Conservation (phyloP, 2,888 invertebrate genomes). For the Brachynemurus nebulosus region DNA sequence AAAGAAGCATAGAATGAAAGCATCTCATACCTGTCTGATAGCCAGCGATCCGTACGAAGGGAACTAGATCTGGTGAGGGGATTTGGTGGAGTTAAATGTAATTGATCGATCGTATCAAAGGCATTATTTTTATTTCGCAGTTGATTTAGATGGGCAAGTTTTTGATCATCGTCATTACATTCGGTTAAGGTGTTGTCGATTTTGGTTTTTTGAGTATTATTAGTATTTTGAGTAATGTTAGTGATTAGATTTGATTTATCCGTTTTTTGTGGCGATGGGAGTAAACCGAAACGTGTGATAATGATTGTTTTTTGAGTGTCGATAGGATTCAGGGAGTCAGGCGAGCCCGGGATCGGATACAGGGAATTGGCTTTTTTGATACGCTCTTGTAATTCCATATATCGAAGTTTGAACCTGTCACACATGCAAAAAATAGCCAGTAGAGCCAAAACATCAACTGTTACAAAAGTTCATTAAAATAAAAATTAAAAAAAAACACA, state of each 20-base stretch:
- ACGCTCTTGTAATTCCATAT: constrained; percentile 75
- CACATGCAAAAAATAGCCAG: constrained; percentile 9
- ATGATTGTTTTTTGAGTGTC: not conserved
- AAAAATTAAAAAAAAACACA: not conserved
- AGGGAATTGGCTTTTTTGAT: constrained; percentile 69
- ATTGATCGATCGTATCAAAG: not conserved
- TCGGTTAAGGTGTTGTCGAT: not conserved
- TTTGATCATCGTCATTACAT: constrained; percentile 4
- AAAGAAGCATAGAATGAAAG: constrained; percentile 4
- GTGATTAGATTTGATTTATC: constrained; percentile 9
- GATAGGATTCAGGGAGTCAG: too few species aligned
- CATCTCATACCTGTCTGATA: constrained; percentile 6
- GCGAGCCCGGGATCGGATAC: constrained; percentile 54
- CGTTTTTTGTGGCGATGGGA: not conserved
- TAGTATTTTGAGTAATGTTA: constrained; percentile 2
- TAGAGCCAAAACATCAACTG: constrained; percentile 1
- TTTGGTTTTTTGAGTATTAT: not conserved
- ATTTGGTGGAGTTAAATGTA: constrained; percentile 1
- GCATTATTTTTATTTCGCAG: not conserved
- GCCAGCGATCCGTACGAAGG: constrained; percentile 9
- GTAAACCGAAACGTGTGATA: not conserved
- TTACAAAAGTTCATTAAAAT: not conserved
- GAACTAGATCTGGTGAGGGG: constrained; percentile 6
- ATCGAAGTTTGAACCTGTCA: constrained; percentile 76
- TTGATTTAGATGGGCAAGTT: constrained; percentile 2